Base-by-base conservation (phyloP, 2,113 vertebrate species). In the Paraplagusia blochii region DNA sequence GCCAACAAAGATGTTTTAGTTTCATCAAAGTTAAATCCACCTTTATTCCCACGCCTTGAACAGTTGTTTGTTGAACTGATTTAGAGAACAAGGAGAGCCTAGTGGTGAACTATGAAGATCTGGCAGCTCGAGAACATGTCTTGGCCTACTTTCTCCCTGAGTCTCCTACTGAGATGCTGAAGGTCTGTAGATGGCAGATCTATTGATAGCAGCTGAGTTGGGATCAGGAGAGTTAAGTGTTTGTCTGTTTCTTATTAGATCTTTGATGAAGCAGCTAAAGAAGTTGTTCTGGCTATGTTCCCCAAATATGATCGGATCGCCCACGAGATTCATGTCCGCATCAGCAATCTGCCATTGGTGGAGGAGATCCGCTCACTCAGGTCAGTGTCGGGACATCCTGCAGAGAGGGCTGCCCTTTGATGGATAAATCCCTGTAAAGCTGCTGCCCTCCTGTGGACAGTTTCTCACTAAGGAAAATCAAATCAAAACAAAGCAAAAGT, bases 251-350 rank as follows among this genome's bases (percentile, higher is more conserved):
- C 5, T 1, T 1, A 0, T 44, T 67, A 88, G 86, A 60, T 99
- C 63, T 97, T 99, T 0, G 95, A 98, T 1, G 97, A 98, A 80
- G 95, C 95, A 0, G 96, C 95, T 9, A 95, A 94, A 76, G 95
- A 98, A 44, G 96, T 98, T 11, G 97, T 99, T 34, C 69, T 99
- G 67, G 93, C 94, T 71, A 99, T 99, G 97, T 98, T 96, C 82
- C 97, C 97, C 12, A 99, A 99, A 72, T 99, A 99, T 0, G 92
- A 95, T 62, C 94, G 95, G 2, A 98, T 99, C 10, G 89, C 94
- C 59, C 92, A 91, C 18, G 93, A 95, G 76, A 94, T 99, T 81
- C 95, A 99, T 0, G 94, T 95, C 54, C 94, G 96, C 7, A 95
- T 99, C 76, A 95, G 93, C 42, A 96, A 94, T 84, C 90, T 99